Evolutionary conservation across 2,888 invertebrate genomes (phyloP).

Genomic region (Pollenia angustigena): DNA sequence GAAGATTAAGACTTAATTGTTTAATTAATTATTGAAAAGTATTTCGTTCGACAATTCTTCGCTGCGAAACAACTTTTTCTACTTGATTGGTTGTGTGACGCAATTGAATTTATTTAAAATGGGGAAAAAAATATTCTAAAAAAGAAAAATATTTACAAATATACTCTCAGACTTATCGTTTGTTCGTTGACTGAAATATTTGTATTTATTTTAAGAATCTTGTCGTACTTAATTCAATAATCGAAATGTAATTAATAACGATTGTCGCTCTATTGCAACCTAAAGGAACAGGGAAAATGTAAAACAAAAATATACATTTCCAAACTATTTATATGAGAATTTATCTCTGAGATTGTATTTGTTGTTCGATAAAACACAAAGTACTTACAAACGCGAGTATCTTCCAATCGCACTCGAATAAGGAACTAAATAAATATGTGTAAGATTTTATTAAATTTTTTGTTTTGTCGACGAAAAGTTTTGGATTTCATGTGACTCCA

Average conservation of each 20-base stretch:
- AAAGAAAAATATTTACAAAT: conserved; percentile 23
- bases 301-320: background rate
- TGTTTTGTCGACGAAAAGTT: conserved; percentile 45
- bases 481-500: conserved; percentile 56
- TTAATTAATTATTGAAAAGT: background rate
- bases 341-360: conserved; percentile 11
- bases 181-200: conserved; percentile 12
- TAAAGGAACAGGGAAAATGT: conserved; percentile 57
- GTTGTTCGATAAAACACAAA: conserved; percentile 40
- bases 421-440: background rate
- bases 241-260: conserved; percentile 83
- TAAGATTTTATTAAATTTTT: conserved; percentile 10
- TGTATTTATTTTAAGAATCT: conserved; percentile 76
- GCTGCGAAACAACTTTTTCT: background rate
- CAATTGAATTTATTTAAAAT: conserved; percentile 30
- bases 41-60: background rate
- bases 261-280: conserved; percentile 78
- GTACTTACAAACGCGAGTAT: conserved; percentile 55
- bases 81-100: conserved; percentile 35
- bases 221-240: conserved; percentile 79
- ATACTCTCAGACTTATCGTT: conserved; percentile 37
- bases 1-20: too few relatives aligned
- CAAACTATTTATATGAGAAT: background rate
- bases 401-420: background rate
- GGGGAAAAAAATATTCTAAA: background rate